Conservation (phyloP, 2,797 vertebrate species). For the Phaenicophaeus curvirostris region DNA sequence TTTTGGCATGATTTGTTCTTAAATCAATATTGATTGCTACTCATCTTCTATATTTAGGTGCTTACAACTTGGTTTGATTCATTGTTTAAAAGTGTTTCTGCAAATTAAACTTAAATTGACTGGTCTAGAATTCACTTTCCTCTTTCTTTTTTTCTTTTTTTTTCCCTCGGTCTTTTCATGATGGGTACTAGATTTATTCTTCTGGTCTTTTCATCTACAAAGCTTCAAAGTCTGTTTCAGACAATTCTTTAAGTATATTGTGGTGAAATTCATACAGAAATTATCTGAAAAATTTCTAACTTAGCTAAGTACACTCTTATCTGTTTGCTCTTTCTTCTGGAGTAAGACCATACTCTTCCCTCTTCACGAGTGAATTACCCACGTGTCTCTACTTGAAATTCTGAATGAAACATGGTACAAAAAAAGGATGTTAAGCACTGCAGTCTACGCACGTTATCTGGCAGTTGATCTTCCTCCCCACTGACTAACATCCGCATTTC, state of each 20-base stretch:
- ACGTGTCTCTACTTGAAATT: neutral
- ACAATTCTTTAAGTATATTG: neutral
- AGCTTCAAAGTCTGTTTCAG: neutral
- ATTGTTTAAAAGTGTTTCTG: neutral
- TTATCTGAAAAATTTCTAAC: neutral
- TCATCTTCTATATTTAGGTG: neutral
- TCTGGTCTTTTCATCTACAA: neutral
- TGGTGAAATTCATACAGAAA: neutral
- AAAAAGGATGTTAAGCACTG: conserved; percentile 25
- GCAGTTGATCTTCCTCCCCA: conserved; percentile 24
- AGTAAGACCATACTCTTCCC: neutral
- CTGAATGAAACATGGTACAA: conserved; percentile 22
- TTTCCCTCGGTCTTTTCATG: neutral
- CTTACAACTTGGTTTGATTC: neutral
- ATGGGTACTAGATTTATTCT: neutral
- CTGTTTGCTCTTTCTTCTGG: neutral
- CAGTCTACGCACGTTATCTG: conserved; percentile 43
- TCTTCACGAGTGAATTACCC: neutral
- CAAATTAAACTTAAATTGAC: neutral
- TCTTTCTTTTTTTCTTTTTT: neutral
- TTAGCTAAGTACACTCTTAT: neutral
- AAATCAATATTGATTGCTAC: neutral
- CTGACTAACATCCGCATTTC: conserved; percentile 22
- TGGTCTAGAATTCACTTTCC: neutral
- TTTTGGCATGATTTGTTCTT: neutral